Conservation (phyloP, 23 tunicate species). For the Styela clava region DNA sequence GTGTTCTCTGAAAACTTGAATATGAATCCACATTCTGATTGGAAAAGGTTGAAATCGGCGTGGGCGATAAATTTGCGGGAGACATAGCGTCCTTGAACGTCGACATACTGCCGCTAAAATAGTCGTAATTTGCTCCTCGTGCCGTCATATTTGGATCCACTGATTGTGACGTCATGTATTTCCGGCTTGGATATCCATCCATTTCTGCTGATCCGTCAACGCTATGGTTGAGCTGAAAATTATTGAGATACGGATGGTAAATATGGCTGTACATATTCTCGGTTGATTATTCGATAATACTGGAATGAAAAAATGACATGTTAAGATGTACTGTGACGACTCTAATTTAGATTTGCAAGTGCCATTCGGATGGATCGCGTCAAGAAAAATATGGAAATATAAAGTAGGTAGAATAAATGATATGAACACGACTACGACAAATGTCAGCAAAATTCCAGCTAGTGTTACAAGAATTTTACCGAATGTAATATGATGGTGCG, state of each 20-base stretch:
- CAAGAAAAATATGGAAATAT: too few relatives aligned
- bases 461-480: too few relatives aligned
- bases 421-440: too few relatives aligned
- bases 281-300: background rate
- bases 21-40: slow-evolving; percentile 11
- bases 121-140: slow-evolving; percentile 23
- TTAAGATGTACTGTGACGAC: too few relatives aligned
- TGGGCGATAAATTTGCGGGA: slow-evolving; percentile 10
- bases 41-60: slow-evolving; percentile 14
- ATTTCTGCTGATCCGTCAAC: background rate
- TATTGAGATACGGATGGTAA: background rate
- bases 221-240: slow-evolving; percentile 5
- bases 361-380: too few relatives aligned
- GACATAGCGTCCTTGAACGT: slow-evolving; percentile 23
- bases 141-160: slow-evolving; percentile 23
- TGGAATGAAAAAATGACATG: too few relatives aligned
- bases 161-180: slow-evolving; percentile 6
- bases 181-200: slow-evolving; percentile 10
- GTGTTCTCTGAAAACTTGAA: slow-evolving; percentile 11
- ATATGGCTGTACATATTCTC: background rate
- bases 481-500: too few relatives aligned
- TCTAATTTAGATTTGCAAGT: too few relatives aligned
- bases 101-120: slow-evolving; percentile 25
- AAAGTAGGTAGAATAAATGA: too few relatives aligned
- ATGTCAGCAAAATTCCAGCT: too few relatives aligned